phyloP scores from a whole-genome alignment of 2,797 vertebrate species.

The Tarsius wallacei region DNA sequence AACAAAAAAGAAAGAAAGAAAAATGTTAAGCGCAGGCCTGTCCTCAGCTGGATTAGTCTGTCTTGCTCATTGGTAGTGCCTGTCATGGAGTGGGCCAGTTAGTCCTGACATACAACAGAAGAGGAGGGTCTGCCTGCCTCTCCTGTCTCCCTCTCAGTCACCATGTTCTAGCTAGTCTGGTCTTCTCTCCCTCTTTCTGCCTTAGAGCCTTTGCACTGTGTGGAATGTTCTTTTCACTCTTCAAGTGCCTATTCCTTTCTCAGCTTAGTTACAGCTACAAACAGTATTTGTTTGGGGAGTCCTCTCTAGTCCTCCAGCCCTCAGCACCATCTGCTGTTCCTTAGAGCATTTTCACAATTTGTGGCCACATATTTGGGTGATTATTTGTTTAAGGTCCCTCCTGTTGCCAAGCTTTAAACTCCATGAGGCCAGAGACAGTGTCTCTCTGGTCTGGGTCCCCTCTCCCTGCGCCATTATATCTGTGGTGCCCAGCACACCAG shows the following conservation, averaged over 20 bases:
- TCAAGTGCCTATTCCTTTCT: rapidly evolving
- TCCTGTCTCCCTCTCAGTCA: not conserved
- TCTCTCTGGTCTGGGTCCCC: not conserved
- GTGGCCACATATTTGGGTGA: not conserved
- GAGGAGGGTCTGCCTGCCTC: not conserved
- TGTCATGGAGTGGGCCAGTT: rapidly evolving
- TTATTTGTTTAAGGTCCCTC: not conserved
- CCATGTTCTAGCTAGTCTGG: not conserved
- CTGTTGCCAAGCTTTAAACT: not conserved
- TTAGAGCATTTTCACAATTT: not conserved
- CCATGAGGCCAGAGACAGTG: not conserved
- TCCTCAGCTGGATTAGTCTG: not conserved
- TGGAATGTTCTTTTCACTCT: not conserved
- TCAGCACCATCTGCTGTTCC: not conserved
- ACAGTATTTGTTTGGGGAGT: not conserved
- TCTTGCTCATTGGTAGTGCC: not conserved
- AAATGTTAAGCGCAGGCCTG: not conserved
- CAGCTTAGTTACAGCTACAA: not conserved
- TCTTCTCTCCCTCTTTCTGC: not conserved
- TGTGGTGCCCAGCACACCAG: not conserved
- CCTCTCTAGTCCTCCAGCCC: not conserved
- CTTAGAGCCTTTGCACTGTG: not conserved
- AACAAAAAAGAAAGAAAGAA: not conserved
- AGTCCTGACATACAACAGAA: not conserved
- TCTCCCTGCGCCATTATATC: not conserved